phyloP scores from a whole-genome alignment of 1,140 invertebrate species.

The Anagrus nilaparvatae region DNA sequence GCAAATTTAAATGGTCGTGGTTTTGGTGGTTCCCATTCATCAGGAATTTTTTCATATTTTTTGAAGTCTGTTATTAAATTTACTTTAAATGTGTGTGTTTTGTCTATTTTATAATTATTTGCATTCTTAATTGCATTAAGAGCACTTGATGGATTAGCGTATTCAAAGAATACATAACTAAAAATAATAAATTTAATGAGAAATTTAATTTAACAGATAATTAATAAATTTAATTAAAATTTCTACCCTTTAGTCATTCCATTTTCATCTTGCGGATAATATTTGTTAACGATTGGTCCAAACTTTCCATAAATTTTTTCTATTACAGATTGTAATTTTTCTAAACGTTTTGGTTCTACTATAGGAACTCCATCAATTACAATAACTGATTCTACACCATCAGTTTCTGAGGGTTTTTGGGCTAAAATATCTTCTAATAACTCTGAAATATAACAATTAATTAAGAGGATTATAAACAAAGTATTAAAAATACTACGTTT shows the following conservation, averaged over 20 bases:
- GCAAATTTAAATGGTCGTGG: conserved; percentile 79
- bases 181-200: conserved; percentile 19
- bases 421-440: conserved; percentile 77
- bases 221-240: conserved; percentile 4
- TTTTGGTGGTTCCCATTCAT: conserved; percentile 84
- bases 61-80: conserved; percentile 96
- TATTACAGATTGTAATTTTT: conserved; percentile 89
- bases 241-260: conserved; percentile 78
- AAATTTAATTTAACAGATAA: neutral
- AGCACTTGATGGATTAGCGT: conserved; percentile 68
- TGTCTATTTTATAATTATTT: conserved; percentile 94
- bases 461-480: no score
- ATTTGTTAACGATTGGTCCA: conserved; percentile 82
- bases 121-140: conserved; percentile 75
- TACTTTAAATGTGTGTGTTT: conserved; percentile 88
- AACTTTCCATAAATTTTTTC: conserved; percentile 87
- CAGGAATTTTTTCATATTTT: conserved; percentile 85
- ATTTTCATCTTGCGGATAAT: conserved; percentile 72
- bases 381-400: conserved; percentile 91
- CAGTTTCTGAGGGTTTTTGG: conserved; percentile 83
- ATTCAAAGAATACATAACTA: conserved; percentile 89
- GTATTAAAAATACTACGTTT: no score
- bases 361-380: conserved; percentile 94
- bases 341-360: conserved; percentile 81
- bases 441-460: conserved; percentile 64